These are phyloP conservation scores for Drepana falcataria DNA, from an alignment of 2,888 invertebrate genomes.

Conservation along the genomic window DNA sequence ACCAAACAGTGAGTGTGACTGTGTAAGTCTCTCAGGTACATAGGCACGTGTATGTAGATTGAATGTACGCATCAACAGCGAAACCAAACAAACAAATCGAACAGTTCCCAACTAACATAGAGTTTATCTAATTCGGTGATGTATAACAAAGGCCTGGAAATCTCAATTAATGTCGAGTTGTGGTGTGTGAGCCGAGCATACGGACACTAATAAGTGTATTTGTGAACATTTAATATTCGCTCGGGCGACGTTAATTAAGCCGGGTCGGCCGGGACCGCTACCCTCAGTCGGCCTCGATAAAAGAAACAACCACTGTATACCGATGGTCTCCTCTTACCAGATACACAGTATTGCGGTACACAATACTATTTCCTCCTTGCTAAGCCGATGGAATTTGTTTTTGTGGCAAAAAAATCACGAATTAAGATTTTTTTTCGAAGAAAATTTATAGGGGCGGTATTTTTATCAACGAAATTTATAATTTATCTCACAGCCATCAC, in stretches of 20 bases:
- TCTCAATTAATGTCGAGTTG: conserved; percentile 42
- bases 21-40: conserved; percentile 6
- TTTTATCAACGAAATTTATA: too few relatives aligned
- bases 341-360: conserved; percentile 1
- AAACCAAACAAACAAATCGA: conserved; percentile 19
- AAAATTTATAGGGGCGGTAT: too few relatives aligned
- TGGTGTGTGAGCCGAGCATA: conserved; percentile 29
- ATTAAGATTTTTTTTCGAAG: too few relatives aligned
- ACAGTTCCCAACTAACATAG: conserved; percentile 15
- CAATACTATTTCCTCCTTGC: neutral
- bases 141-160: conserved; percentile 28
- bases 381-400: neutral
- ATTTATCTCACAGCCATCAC: too few relatives aligned
- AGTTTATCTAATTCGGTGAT: conserved; percentile 16
- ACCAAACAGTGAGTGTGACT: neutral
- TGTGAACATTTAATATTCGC: conserved; percentile 69
- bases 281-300: conserved; percentile 27
- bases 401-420: neutral
- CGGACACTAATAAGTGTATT: conserved; percentile 64
- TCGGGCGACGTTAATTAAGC: conserved; percentile 60
- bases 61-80: conserved; percentile 14
- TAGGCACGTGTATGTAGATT: conserved; percentile 11
- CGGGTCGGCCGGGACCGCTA: conserved; percentile 38
- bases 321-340: conserved; percentile 8
- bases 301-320: conserved; percentile 24